Conservation (phyloP, 2,797 vertebrate genomes). For the Pogoniulus pusillus region DNA sequence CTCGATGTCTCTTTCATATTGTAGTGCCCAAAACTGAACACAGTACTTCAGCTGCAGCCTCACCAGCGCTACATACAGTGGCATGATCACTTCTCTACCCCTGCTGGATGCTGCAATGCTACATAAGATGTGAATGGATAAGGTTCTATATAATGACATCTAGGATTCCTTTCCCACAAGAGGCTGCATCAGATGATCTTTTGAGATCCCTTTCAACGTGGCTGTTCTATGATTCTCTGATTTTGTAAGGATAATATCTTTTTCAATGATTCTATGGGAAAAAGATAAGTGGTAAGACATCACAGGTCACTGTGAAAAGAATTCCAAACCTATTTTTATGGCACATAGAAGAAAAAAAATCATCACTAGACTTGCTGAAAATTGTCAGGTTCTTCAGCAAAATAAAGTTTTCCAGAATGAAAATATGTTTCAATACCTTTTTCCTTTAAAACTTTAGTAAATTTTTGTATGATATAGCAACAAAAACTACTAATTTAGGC, state of each 20-base stretch:
- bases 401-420: not conserved
- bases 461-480: not conserved
- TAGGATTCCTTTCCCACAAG: not conserved
- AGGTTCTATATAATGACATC: not conserved
- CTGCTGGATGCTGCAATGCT: too few species aligned
- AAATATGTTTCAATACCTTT: not conserved
- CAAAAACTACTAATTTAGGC: not conserved
- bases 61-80: too few species aligned
- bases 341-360: not conserved
- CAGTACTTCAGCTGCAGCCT: too few species aligned
- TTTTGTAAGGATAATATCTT: not conserved
- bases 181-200: too few species aligned
- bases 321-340: not conserved
- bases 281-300: not conserved
- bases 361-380: not conserved
- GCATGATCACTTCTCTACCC: too few species aligned
- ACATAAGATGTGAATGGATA: not conserved
- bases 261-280: not conserved
- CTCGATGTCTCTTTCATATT: too few species aligned
- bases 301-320: not conserved
- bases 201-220: too few species aligned
- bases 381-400: not conserved
- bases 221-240: too few species aligned
- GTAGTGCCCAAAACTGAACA: too few species aligned
- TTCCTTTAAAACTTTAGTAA: not conserved